Evolutionary conservation across 1,140 invertebrate species (phyloP).

Genomic region (Drosophila sucinea): DNA sequence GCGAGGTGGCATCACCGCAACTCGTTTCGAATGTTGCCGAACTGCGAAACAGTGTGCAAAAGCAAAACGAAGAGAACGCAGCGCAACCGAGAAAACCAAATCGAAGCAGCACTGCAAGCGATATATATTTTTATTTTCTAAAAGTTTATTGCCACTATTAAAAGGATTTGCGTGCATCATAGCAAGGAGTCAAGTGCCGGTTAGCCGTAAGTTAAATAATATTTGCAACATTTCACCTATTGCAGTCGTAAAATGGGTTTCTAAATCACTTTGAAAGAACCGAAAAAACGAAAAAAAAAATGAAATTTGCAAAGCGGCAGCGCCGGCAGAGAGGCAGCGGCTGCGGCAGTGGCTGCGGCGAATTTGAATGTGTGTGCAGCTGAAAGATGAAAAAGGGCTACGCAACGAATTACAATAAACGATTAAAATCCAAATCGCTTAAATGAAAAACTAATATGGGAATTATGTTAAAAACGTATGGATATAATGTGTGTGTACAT

Average conservation of each 20-base stretch:
- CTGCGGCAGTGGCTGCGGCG: conserved; percentile 53
- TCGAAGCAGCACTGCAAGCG: conserved; percentile 75
- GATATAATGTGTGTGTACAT: conserved; percentile 42
- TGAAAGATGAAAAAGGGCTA: conserved; percentile 66
- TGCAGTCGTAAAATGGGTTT: conserved; percentile 36
- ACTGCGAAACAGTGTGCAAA: conserved; percentile 56
- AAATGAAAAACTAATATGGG: conserved; percentile 32
- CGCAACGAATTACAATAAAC: conserved; percentile 22
- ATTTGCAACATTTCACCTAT: conserved; percentile 47
- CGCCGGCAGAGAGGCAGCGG: conserved; percentile 47
- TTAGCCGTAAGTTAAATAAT: conserved; percentile 66
- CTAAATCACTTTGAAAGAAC: conserved; percentile 61
- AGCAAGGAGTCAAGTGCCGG: conserved; percentile 57
- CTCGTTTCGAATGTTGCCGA: conserved; percentile 22
- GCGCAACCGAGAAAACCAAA: conserved; percentile 64
- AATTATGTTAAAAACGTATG: conserved; percentile 26
- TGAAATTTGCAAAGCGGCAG: conserved; percentile 69
- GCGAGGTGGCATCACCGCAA: conserved; percentile 48
- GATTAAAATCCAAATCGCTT: conserved; percentile 8
- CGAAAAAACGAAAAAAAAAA: conserved; percentile 62
- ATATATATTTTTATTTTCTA: conserved; percentile 76
- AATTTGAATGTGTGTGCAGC: conserved; percentile 47
- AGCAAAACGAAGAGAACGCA: conserved; percentile 66
- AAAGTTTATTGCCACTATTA: conserved; percentile 61
- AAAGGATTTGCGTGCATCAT: conserved; percentile 46